A percentile compares a stretch with the other conserved stretches of the same genome.
phyloP scores from a whole-genome alignment of 1,140 invertebrate species.

The Penaeus vannamei region DNA sequence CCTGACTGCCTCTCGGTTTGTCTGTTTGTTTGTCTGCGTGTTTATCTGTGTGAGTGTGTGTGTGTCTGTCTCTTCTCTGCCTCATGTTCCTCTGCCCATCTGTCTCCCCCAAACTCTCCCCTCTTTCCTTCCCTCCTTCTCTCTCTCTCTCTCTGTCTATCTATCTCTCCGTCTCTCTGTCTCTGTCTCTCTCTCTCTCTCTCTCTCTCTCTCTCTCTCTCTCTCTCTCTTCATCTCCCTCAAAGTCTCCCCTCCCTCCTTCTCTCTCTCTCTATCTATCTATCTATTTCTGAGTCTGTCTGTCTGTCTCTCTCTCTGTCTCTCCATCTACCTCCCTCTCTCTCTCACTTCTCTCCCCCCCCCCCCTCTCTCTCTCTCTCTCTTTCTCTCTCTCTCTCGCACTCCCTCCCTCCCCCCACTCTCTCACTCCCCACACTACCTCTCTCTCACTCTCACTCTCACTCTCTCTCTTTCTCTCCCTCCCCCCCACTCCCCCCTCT shows the following conservation, averaged over 20 bases:
- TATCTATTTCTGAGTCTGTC: neutral
- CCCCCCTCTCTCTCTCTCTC: neutral
- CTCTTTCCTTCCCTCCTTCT: too few species aligned
- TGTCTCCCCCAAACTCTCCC: too few species aligned
- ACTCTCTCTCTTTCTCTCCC: neutral
- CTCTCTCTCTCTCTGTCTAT: neutral
- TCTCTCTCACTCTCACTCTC: neutral
- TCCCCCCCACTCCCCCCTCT: neutral
- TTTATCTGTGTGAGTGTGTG: too few species aligned
- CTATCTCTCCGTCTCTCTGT: neutral
- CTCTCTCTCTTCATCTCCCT: neutral
- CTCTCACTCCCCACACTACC: neutral
- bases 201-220: too few species aligned
- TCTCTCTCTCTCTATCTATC: neutral
- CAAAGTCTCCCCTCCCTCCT: neutral
- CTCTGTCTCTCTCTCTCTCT: neutral
- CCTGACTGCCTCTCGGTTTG: too few species aligned
- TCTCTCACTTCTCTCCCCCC: neutral
- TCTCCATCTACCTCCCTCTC: neutral
- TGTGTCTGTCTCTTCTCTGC: too few species aligned
- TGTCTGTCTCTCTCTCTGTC: neutral
- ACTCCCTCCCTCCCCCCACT: too few species aligned
- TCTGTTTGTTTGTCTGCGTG: too few species aligned
- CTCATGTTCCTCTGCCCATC: too few species aligned
- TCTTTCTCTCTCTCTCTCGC: neutral